A percentile compares a stretch with the other conserved stretches of the same genome.
phyloP scores from a whole-genome alignment of 2,888 invertebrate species.

The Nebria brevicollis region DNA sequence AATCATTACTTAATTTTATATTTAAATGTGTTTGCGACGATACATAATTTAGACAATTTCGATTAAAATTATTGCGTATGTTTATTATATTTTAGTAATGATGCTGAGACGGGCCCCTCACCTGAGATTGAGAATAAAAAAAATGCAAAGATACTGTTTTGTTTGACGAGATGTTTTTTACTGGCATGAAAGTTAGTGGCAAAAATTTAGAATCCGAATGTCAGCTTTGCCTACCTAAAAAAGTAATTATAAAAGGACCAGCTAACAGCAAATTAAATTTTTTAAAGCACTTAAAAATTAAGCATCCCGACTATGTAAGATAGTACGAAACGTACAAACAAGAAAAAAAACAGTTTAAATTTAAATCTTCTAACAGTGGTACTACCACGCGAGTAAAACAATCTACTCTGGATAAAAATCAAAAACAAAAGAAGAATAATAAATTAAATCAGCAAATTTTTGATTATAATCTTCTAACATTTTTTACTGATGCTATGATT shows the following conservation, averaged over 20 bases:
- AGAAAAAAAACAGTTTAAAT: too few species aligned
- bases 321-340: conserved; percentile 8
- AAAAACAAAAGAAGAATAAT: neutral
- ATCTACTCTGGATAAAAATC: neutral
- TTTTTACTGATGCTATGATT: neutral
- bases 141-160: too few species aligned
- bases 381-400: neutral
- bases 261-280: conserved; percentile 7
- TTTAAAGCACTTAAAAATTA: conserved; percentile 16
- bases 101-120: too few species aligned
- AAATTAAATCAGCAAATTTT: neutral
- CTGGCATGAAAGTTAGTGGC: too few species aligned
- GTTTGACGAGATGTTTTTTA: too few species aligned
- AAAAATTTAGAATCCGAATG: neutral
- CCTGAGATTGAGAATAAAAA: too few species aligned
- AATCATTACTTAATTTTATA: too few species aligned
- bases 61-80: too few species aligned
- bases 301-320: conserved; percentile 3
- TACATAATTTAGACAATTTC: too few species aligned
- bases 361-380: too few species aligned
- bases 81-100: too few species aligned
- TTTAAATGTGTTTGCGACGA: too few species aligned
- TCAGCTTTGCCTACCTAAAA: conserved; percentile 15
- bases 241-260: conserved; percentile 15
- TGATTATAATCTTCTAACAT: neutral